phyloP scores from a whole-genome alignment of 37 sponge, comb jelly and placozoan species.

The Lycopodina hypogea region DNA sequence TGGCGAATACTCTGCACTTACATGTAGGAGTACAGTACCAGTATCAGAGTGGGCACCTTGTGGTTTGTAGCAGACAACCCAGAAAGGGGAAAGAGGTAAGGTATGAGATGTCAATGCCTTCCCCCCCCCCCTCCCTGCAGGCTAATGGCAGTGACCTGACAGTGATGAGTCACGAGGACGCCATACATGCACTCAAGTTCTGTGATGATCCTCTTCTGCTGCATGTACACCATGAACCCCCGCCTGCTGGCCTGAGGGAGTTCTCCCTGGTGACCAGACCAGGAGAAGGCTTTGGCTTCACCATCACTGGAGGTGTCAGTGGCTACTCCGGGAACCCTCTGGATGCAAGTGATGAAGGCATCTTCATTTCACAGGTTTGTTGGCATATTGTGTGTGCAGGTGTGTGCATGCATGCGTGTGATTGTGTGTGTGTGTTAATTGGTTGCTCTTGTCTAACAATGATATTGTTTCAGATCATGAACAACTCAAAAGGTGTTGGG shows the following conservation, averaged over 20 bases:
- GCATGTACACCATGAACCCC: conserved; percentile 63
- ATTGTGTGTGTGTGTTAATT: no score
- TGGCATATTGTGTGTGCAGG: background rate
- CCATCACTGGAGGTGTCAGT: conserved; percentile 66
- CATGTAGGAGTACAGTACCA: no score
- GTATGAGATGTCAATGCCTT: no score
- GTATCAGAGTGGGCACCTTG: no score
- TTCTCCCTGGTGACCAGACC: conserved; percentile 60
- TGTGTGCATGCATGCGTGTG: no score
- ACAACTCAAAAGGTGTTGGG: no score
- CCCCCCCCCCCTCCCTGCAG: conserved; percentile 23
- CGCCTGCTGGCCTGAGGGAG: conserved; percentile 64
- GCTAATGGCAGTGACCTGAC: conserved; percentile 58
- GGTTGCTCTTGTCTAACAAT: no score
- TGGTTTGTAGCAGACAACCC: no score
- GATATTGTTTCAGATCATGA: no score
- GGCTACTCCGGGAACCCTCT: conserved; percentile 65
- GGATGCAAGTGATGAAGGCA: conserved; percentile 74
- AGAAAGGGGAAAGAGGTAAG: no score
- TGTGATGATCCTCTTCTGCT: conserved; percentile 52
- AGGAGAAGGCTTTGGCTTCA: conserved; percentile 70
- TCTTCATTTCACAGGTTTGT: conserved; percentile 67
- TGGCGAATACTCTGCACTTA: no score
- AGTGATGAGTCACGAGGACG: conserved; percentile 51
- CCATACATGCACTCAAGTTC: conserved; percentile 43